Conservation (phyloP, 2,888 invertebrate species). For the Epinotia demarniana region DNA sequence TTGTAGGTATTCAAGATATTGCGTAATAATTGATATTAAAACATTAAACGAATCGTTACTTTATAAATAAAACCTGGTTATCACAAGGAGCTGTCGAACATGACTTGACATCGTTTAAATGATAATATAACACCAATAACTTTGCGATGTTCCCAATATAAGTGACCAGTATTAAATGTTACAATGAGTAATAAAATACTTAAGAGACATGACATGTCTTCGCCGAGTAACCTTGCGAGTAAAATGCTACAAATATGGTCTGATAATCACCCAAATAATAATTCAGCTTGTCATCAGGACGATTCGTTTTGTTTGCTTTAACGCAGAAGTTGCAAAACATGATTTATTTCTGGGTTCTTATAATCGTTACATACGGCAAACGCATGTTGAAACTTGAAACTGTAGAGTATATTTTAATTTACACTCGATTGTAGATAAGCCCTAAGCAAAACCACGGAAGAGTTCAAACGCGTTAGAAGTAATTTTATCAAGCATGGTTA, state of each 20-base stretch:
- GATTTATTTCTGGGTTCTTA: not conserved
- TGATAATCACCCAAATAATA: conserved; percentile 20
- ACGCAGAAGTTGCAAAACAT: not conserved
- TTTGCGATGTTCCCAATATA: conserved; percentile 8
- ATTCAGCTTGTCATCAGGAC: conserved; percentile 14
- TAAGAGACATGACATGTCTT: conserved; percentile 16
- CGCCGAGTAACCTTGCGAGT: conserved; percentile 12
- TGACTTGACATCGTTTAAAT: conserved; percentile 25
- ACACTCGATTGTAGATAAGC: not conserved
- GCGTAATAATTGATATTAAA: too few species aligned
- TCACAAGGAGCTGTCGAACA: not conserved
- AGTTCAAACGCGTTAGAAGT: not conserved
- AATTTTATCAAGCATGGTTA: not conserved
- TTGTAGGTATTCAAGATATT: too few species aligned
- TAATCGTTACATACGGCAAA: not conserved
- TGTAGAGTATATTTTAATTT: not conserved
- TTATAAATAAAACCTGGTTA: not conserved
- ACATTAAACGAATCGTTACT: not conserved
- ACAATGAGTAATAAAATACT: conserved; percentile 34
- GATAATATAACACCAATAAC: conserved; percentile 23
- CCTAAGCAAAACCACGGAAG: not conserved
- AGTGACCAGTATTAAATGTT: conserved; percentile 29
- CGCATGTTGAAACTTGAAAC: not conserved
- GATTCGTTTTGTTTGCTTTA: conserved; percentile 7
- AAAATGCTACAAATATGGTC: conserved; percentile 7